phyloP scores from a whole-genome alignment of 64 coral and sea anemone genomes.

The Pocillopora verrucosa region DNA sequence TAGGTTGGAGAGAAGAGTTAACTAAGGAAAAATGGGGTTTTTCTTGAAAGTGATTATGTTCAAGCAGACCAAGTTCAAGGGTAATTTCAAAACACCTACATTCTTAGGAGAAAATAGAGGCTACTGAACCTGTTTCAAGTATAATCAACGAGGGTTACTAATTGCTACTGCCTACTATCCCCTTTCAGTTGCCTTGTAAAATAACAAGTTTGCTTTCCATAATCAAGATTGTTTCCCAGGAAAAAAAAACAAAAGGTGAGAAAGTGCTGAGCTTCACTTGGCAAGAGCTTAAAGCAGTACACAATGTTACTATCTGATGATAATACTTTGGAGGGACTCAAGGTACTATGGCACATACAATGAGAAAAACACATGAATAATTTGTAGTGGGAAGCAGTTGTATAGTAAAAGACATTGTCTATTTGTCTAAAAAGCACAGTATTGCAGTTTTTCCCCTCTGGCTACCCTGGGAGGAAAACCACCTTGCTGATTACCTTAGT shows the following conservation, averaged over 20 bases:
- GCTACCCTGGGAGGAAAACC: slow-evolving; percentile 36
- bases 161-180: slow-evolving; percentile 48
- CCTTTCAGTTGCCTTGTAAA: slow-evolving; percentile 38
- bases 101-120: no score
- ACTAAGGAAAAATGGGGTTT: no score
- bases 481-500: slow-evolving; percentile 53
- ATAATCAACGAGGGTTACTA: slow-evolving; percentile 22
- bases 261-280: slow-evolving; percentile 40
- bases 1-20: no score
- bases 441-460: slow-evolving; percentile 26
- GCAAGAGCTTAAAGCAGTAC: slow-evolving; percentile 53
- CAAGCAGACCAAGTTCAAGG: no score
- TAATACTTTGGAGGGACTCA: slow-evolving; percentile 16
- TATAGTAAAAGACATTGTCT: slow-evolving; percentile 20
- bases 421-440: slow-evolving; percentile 19
- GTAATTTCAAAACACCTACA: no score
- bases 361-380: slow-evolving; percentile 32
- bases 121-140: no score
- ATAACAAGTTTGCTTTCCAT: slow-evolving; percentile 37
- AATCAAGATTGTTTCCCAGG: slow-evolving; percentile 36
- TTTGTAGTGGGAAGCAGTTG: slow-evolving; percentile 32
- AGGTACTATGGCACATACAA: slow-evolving; percentile 57
- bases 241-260: slow-evolving; percentile 31
- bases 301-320: slow-evolving; percentile 29
- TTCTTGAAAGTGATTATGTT: no score